Base-by-base conservation (phyloP, 2,888 invertebrate species). In the Apotomis betuletana region DNA sequence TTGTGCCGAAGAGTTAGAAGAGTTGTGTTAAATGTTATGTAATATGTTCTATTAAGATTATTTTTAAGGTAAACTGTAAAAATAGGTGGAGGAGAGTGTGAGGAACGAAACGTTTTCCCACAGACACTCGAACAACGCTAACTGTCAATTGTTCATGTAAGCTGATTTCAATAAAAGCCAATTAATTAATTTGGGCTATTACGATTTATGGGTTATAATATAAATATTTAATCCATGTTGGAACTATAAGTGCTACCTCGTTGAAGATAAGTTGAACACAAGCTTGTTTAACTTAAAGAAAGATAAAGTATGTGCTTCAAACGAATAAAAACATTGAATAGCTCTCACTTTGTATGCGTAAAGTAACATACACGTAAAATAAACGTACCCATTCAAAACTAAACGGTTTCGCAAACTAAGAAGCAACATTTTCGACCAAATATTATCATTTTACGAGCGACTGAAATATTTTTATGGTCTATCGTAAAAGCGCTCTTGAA, bases 381-480 rank as follows among this genome's bases (percentile, higher is more conserved):
- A 68, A 72, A 72, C 52, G 51, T 62, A 63, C 70, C 59, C 54
- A 61, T 70, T 68, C 58, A 68, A 59, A 72, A 72, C 72, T 72
- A 72, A 72, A 72, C 70, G 61, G 68, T 71, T 70, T 70, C 60
- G 58, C 75, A 63, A 76, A 79, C 78, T 77, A 77, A 75, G 75
- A 75, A 65, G 70, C 78, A 76, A 79, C 75, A 80, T 82, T 83
- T 83, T 84, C 77, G 80, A 80, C 79, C 77, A 83, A 83, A 82
- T 82, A 87, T 87, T 82, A 83, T 81, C 80, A 77, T 81, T 89
- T 88, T 88, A 89, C 83, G 87, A 85, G 75, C 76, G 79, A 82
- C 83, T 85, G 85, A 87, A 86, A 86, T 88, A 85, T 89, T 90
- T 72, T 89, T 88, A 89, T 84, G 85, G 78, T 78, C 77, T 79